phyloP scores from a whole-genome alignment of 1,140 invertebrate species.

The silkworm (Bombyx mori) region DNA sequence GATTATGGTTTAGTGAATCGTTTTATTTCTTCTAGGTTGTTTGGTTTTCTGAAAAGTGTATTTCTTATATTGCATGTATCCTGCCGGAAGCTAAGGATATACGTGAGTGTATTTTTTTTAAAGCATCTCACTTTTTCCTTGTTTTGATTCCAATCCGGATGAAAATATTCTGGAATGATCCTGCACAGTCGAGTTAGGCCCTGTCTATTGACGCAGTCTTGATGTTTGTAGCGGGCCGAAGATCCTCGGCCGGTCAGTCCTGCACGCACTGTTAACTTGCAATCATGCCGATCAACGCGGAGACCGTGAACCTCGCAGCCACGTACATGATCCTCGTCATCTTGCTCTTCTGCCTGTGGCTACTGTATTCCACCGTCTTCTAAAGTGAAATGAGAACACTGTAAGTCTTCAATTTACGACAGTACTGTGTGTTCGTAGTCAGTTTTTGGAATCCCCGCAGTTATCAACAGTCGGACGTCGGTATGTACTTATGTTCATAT shows the following conservation, averaged over 20 bases:
- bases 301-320: slow-evolving; percentile 64
- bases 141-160: neutral
- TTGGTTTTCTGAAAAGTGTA: too few relatives aligned
- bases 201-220: slow-evolving; percentile 35
- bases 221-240: slow-evolving; percentile 18
- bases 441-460: slow-evolving; percentile 4
- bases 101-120: too few relatives aligned
- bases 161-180: slow-evolving; percentile 9
- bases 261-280: slow-evolving; percentile 23
- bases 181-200: slow-evolving; percentile 22
- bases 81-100: too few relatives aligned
- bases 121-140: too few relatives aligned
- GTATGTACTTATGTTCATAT: slow-evolving; percentile 41
- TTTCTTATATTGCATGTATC: too few relatives aligned
- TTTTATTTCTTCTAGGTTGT: too few relatives aligned
- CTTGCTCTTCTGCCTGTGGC: slow-evolving; percentile 63
- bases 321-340: slow-evolving; percentile 70
- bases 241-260: slow-evolving; percentile 42
- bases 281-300: slow-evolving; percentile 68
- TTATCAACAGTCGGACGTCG: slow-evolving; percentile 25
- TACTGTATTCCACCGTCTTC: slow-evolving; percentile 63
- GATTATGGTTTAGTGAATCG: too few relatives aligned
- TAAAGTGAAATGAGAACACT: slow-evolving; percentile 25
- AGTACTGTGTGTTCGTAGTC: slow-evolving; percentile 1
- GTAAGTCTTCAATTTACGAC: slow-evolving; percentile 20